These are phyloP conservation scores for Priapulus caudatus DNA, from an alignment of 2,888 invertebrate species.

Conservation along the genomic window DNA sequence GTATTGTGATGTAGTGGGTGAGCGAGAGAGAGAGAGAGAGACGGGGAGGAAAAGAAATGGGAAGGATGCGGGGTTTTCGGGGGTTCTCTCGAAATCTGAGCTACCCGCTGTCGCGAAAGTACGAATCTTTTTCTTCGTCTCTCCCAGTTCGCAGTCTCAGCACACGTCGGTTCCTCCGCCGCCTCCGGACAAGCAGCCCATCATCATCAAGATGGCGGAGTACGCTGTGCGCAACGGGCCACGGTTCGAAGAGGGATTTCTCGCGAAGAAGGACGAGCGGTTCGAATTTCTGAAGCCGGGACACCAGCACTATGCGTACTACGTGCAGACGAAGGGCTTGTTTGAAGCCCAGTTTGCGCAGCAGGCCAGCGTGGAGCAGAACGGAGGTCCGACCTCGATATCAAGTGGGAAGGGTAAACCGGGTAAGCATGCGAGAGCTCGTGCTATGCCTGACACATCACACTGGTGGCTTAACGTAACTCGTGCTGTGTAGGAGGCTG, in stretches of 20 bases:
- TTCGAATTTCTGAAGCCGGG: slow-evolving; percentile 71
- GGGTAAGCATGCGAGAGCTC: too few relatives aligned
- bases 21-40: slow-evolving; percentile 1
- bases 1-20: background rate
- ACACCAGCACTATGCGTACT: slow-evolving; percentile 68
- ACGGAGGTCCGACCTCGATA: too few relatives aligned
- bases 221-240: slow-evolving; percentile 91
- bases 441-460: too few relatives aligned
- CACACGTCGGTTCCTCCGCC: too few relatives aligned
- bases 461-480: too few relatives aligned
- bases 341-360: slow-evolving; percentile 33
- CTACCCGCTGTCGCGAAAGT: too few relatives aligned
- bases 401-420: too few relatives aligned
- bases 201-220: slow-evolving; percentile 90
- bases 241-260: slow-evolving; percentile 62
- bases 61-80: background rate
- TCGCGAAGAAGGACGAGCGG: slow-evolving; percentile 52
- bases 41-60: background rate
- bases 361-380: slow-evolving; percentile 2
- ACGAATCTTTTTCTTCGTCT: too few relatives aligned
- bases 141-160: too few relatives aligned
- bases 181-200: slow-evolving; percentile 65
- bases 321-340: slow-evolving; percentile 50
- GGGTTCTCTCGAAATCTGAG: too few relatives aligned
- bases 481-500: too few relatives aligned